A percentile compares a stretch with the other conserved stretches of the same genome.
Conservation (phyloP, 2,113 vertebrate genomes). For the Chloebia gouldiae region DNA sequence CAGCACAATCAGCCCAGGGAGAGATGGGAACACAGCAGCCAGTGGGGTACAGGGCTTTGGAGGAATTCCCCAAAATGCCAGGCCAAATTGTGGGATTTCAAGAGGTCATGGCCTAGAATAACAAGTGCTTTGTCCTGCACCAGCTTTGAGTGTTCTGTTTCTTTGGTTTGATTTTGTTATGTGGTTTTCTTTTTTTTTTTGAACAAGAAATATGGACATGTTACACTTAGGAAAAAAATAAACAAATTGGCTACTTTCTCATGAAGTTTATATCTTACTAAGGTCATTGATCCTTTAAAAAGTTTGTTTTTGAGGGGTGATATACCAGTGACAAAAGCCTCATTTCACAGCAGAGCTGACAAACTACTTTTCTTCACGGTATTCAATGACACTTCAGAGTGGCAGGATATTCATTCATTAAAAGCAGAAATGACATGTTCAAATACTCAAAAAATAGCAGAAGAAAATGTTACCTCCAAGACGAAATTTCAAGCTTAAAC, state of each 20-base stretch:
- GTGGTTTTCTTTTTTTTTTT: neutral
- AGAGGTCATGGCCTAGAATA: neutral
- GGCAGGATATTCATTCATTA: neutral
- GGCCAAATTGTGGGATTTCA: rapidly evolving
- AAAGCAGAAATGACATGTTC: neutral
- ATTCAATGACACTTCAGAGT: neutral
- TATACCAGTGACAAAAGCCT: neutral
- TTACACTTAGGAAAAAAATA: neutral
- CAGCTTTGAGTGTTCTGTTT: neutral
- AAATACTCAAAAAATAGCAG: neutral
- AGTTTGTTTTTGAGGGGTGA: neutral
- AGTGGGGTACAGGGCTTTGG: rapidly evolving
- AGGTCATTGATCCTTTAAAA: neutral
- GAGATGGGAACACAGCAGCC: neutral
- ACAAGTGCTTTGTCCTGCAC: neutral
- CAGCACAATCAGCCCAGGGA: neutral
- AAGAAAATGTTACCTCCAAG: neutral
- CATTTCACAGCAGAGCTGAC: neutral
- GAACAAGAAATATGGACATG: neutral
- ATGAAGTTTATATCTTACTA: neutral
- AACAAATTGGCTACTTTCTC: neutral
- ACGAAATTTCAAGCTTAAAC: neutral
- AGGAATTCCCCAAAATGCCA: neutral
- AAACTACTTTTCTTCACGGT: neutral
- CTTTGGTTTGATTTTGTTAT: neutral